Evolutionary conservation across 2,888 invertebrate species (phyloP).

Genomic region (Ectemnius cavifrons): DNA sequence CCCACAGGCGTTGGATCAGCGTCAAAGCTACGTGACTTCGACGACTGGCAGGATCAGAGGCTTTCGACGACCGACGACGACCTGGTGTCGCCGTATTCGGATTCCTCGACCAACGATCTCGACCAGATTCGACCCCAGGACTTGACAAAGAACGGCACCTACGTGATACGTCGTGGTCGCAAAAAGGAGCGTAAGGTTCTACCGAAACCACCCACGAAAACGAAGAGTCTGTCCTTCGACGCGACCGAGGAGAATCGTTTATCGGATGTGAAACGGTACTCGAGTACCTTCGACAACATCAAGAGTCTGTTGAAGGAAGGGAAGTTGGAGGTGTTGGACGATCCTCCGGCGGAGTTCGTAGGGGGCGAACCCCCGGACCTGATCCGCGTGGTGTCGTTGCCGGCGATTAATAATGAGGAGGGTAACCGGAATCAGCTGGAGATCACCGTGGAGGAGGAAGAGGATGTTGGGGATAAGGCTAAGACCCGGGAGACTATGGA

Average conservation of each 20-base stretch:
- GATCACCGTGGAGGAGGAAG: conserved; percentile 68
- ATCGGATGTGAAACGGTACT: conserved; percentile 85
- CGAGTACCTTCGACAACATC: conserved; percentile 88
- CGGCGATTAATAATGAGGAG: conserved; percentile 81
- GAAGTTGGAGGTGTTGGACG: conserved; percentile 78
- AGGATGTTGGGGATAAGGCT: conserved; percentile 64
- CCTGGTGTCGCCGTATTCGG: conserved; percentile 85
- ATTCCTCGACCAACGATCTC: conserved; percentile 79
- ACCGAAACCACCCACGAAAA: conserved; percentile 80
- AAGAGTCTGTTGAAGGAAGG: conserved; percentile 86
- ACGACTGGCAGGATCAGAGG: conserved; percentile 88
- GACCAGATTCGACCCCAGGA: conserved; percentile 76
- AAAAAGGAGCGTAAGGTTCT: conserved; percentile 83
- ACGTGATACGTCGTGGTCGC: conserved; percentile 88
- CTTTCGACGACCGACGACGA: conserved; percentile 84
- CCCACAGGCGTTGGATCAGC: conserved; percentile 85
- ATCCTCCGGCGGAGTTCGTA: conserved; percentile 81
- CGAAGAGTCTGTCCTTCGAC: conserved; percentile 79
- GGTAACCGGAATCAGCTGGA: conserved; percentile 79
- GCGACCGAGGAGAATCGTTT: conserved; percentile 80
- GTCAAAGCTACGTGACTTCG: conserved; percentile 84
- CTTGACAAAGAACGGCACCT: conserved; percentile 85
- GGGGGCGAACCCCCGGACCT: conserved; percentile 80
- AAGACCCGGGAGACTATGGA: conserved; percentile 21
- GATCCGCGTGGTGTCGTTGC: conserved; percentile 85